A percentile compares a stretch with the other conserved stretches of the same genome.
Conservation (phyloP, 2,797 vertebrate genomes). For the Sparus aurata region DNA sequence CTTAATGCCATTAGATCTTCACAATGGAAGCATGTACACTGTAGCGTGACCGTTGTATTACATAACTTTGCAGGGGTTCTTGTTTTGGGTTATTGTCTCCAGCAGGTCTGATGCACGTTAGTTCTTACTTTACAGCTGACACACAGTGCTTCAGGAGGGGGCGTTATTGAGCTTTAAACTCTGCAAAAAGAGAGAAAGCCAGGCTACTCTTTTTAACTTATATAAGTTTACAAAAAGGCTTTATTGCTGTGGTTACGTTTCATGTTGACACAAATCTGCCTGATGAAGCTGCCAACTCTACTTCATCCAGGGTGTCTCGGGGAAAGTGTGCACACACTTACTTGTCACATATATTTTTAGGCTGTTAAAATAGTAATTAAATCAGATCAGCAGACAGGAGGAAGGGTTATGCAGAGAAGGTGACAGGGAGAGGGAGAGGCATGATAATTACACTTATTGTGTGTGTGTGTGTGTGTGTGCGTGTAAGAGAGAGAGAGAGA, state of each 20-base stretch:
- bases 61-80: not conserved
- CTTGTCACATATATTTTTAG: slow-evolving; percentile 38
- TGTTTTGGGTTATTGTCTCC: not conserved
- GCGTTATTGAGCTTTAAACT: not conserved
- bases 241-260: slow-evolving; percentile 1
- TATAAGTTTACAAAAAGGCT: not conserved
- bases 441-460: slow-evolving; percentile 31
- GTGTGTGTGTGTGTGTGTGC: not conserved
- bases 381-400: slow-evolving; percentile 28
- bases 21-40: not conserved
- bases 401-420: slow-evolving; percentile 42
- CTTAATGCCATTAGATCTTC: not conserved
- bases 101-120: not conserved
- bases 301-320: slow-evolving; percentile 19
- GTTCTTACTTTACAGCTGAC: not conserved
- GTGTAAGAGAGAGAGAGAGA: slow-evolving; percentile 6
- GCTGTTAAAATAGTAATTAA: slow-evolving; percentile 37
- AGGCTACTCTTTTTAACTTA: not conserved
- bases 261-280: slow-evolving; percentile 7
- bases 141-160: too few species aligned
- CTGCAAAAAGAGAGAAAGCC: not conserved
- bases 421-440: slow-evolving; percentile 23
- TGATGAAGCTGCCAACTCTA: not conserved
- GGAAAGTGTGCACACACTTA: not conserved
- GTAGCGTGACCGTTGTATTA: not conserved